Evolutionary conservation across 92 coral and sea anemone species (phyloP), one percentile per base, ranked within the genome.

Genomic region (Actinernus sp.): DNA sequence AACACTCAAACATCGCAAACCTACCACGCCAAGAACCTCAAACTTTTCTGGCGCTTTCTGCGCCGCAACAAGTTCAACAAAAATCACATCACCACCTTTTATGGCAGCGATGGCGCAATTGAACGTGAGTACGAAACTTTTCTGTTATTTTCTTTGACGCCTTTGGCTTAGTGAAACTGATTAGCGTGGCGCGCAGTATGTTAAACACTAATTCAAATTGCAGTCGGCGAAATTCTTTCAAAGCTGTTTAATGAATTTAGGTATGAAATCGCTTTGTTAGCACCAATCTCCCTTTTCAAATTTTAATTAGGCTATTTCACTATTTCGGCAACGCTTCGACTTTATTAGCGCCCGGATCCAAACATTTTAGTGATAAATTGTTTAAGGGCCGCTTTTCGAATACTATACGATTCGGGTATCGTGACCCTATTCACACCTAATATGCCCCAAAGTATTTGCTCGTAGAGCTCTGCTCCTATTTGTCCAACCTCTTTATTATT

Each of bases 121-220:
- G 97, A 95, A 49, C 80, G 99, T 95, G 78, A 95, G 99, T 95
- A 71, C 19, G 46, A 32, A 26, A 32, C 34, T 65, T 36, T 61
- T 47, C 78, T 66, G 71, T 68, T 52, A 54, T 39, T 74, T 21
- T 11, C 19, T 28, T 32, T 29, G 31, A 10, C 53, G 49, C 34
- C 44, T 26, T 49, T 48, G 55, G 77, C 59, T 68, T 34, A 38
- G 55, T 62, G 63, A 30, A 33, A 33, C 22, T 49, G 44, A 67
- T 77, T 77, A 72, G 90, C 81, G 54, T 49, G 53, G 67, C 63
- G 44, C 59, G 25, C 58, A 27, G 55, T 54, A 34, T 41, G 55
- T 63, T 44, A 77, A 54, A 41, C 64, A 65, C 79, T 89, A 79
- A 62, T 84, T 70, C 70, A 82, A 66, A 84, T 84, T 72, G 46